phyloP scores from a whole-genome alignment of 2,113 vertebrate species.

The Dendrocopos noguchii region DNA sequence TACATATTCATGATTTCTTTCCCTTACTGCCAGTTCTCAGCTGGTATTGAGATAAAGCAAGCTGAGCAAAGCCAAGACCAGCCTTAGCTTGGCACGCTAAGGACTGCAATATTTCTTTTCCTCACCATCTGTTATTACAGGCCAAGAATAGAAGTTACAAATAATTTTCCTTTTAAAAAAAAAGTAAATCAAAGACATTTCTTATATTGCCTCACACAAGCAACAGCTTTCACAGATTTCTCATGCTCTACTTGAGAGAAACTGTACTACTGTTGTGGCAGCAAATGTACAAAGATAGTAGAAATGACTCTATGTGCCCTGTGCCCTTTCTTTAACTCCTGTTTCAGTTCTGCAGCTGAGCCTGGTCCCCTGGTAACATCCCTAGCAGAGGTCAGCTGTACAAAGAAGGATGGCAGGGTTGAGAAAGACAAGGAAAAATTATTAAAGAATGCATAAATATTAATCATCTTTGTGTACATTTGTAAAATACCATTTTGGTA shows the following conservation, averaged over 20 bases:
- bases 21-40: background rate
- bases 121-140: background rate
- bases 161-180: background rate
- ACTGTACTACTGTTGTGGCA: background rate
- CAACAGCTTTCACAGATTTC: background rate
- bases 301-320: accelerated
- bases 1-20: background rate
- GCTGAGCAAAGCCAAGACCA: background rate
- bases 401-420: background rate
- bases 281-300: background rate
- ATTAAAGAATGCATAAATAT: background rate
- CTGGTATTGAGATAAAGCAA: background rate
- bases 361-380: background rate
- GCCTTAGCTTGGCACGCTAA: background rate
- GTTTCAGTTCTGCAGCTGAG: background rate
- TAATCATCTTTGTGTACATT: background rate
- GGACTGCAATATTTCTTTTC: background rate
- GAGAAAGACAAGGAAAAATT: background rate
- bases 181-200: background rate
- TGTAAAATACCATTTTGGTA: background rate
- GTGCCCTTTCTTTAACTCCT: background rate
- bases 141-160: background rate
- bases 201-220: background rate
- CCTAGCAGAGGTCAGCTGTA: background rate
- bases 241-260: background rate